Conservation (phyloP, 2,888 invertebrate genomes). For the Drosophila formosana region DNA sequence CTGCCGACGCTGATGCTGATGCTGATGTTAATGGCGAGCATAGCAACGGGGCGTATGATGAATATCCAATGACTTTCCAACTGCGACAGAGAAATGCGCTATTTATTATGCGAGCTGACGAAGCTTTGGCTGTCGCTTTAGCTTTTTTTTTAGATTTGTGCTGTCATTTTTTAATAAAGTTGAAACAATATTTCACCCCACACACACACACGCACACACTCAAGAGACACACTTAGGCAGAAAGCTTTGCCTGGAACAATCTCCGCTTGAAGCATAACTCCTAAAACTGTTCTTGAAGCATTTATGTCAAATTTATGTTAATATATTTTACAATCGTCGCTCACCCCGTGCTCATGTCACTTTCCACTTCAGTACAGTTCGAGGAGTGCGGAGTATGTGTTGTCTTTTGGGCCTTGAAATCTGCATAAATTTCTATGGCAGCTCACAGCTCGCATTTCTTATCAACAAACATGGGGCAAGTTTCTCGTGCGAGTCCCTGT, state of each 20-base stretch:
- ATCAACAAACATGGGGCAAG: slow-evolving; percentile 55
- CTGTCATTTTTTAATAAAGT: slow-evolving; percentile 80
- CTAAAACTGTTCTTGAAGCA: slow-evolving; percentile 67
- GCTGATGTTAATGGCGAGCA: not conserved
- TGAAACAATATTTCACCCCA: slow-evolving; percentile 73
- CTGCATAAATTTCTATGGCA: slow-evolving; percentile 69
- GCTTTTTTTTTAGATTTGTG: slow-evolving; percentile 48
- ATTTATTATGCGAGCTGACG: slow-evolving; percentile 64
- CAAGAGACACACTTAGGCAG: slow-evolving; percentile 6
- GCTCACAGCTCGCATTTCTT: slow-evolving; percentile 47
- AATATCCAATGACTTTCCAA: slow-evolving; percentile 54
- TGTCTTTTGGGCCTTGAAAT: slow-evolving; percentile 63
- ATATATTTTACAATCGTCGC: slow-evolving; percentile 76
- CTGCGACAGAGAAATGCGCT: slow-evolving; percentile 38
- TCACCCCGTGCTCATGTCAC: slow-evolving; percentile 40
- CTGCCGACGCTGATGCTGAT: not conserved
- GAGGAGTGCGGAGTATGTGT: slow-evolving; percentile 17
- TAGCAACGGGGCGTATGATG: slow-evolving; percentile 54
- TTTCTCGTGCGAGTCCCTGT: slow-evolving; percentile 39
- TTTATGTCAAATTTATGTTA: slow-evolving; percentile 84
- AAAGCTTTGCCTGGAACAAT: slow-evolving; percentile 18
- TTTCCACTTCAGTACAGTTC: slow-evolving; percentile 2
- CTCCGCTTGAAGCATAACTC: slow-evolving; percentile 19
- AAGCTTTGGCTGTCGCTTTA: slow-evolving; percentile 32
- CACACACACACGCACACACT: slow-evolving; percentile 44